phyloP scores from a whole-genome alignment of 2,113 vertebrate species.

The Calidris pugnax region DNA sequence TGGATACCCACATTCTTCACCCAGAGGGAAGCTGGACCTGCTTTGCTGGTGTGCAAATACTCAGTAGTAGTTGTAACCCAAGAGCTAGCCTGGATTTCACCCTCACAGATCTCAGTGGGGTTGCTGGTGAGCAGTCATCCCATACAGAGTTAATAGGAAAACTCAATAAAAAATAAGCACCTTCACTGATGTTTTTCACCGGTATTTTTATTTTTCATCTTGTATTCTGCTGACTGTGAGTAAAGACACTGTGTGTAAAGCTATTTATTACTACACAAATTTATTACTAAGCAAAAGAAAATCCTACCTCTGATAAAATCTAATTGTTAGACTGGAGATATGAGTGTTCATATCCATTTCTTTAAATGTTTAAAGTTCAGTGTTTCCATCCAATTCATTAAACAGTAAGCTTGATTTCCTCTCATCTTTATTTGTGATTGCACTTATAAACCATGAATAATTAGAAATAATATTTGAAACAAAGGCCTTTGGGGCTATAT shows the following conservation, averaged over 20 bases:
- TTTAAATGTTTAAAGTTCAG: constrained; percentile 54
- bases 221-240: not conserved
- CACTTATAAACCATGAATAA: constrained; percentile 69
- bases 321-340: constrained; percentile 35
- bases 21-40: not conserved
- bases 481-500: constrained; percentile 65
- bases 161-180: not conserved
- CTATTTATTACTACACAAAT: not conserved
- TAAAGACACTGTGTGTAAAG: not conserved
- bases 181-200: not conserved
- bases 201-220: not conserved
- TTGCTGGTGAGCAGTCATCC: not conserved
- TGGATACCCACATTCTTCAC: not conserved
- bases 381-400: constrained; percentile 65
- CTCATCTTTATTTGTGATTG: constrained; percentile 66
- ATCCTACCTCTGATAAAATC: constrained; percentile 17
- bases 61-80: not conserved
- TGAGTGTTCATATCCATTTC: constrained; percentile 36
- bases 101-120: not conserved
- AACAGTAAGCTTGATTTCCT: constrained; percentile 46
- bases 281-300: not conserved
- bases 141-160: not conserved
- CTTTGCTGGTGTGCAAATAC: not conserved
- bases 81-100: not conserved
- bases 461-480: constrained; percentile 76